phyloP scores from a whole-genome alignment of 2,888 invertebrate genomes.

The Nemapogon koenigi region DNA sequence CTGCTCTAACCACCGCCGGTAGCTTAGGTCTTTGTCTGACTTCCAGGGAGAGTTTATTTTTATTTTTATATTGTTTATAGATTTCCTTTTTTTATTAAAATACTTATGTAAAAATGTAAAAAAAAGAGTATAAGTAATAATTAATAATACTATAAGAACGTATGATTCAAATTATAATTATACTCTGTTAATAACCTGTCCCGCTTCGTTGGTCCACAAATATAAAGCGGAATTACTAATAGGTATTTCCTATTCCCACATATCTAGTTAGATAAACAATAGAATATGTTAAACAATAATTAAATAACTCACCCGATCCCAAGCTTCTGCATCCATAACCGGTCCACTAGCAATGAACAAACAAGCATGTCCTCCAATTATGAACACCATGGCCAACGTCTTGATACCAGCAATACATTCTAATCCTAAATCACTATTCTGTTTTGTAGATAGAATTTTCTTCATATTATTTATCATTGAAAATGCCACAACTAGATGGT shows the following conservation, averaged over 20 bases:
- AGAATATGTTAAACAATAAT: not conserved
- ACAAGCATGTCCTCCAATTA: conserved; percentile 71
- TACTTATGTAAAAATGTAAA: too few species aligned
- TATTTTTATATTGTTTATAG: too few species aligned
- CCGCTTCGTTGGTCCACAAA: conserved; percentile 12
- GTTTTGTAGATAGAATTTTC: conserved; percentile 65
- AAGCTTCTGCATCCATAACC: conserved; percentile 69
- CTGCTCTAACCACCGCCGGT: too few species aligned
- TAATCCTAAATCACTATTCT: conserved; percentile 64
- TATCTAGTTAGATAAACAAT: not conserved
- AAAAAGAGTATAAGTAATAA: too few species aligned
- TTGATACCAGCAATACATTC: conserved; percentile 72
- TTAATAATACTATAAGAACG: too few species aligned
- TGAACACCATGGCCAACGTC: conserved; percentile 71
- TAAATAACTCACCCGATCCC: conserved; percentile 60
- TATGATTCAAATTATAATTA: too few species aligned
- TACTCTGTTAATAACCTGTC: too few species aligned
- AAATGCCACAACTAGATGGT: conserved; percentile 53
- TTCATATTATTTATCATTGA: conserved; percentile 65
- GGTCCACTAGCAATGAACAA: conserved; percentile 73
- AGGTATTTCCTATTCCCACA: too few species aligned
- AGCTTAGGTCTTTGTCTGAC: too few species aligned
- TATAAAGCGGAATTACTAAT: too few species aligned
- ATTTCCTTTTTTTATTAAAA: too few species aligned
- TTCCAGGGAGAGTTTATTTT: too few species aligned